Evolutionary conservation across 2,888 invertebrate species (phyloP).

Genomic region (Cryptops parisi): DNA sequence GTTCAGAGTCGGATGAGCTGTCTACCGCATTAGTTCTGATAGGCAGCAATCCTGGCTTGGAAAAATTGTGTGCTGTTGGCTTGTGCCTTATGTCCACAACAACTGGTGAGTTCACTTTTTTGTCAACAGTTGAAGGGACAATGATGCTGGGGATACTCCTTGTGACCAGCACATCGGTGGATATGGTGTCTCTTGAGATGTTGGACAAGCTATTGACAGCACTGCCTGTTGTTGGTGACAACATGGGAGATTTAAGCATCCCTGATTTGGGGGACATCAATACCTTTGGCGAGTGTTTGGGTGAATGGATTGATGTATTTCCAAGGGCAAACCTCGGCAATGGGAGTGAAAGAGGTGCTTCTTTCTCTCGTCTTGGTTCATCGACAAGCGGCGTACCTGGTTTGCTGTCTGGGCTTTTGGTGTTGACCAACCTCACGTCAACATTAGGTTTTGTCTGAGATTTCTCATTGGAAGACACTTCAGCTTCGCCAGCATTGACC

Average conservation of each 20-base stretch:
- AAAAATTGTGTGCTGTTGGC: neutral
- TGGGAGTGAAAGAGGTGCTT: constrained; percentile 63
- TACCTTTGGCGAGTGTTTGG: constrained; percentile 22
- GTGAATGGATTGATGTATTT: constrained; percentile 12
- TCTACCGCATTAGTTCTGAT: constrained; percentile 5
- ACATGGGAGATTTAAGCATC: constrained; percentile 14
- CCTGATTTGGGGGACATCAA: constrained; percentile 13
- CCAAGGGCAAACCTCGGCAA: constrained; percentile 69
- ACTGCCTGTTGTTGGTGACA: constrained; percentile 7
- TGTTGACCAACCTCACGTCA: neutral
- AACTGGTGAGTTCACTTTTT: neutral
- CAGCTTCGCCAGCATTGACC: constrained; percentile 30
- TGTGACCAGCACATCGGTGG: neutral
- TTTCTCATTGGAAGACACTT: constrained; percentile 38
- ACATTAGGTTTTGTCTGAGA: neutral
- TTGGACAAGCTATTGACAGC: neutral
- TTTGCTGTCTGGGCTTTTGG: constrained; percentile 13
- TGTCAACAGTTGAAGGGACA: neutral
- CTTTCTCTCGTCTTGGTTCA: constrained; percentile 23
- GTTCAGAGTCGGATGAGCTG: constrained; percentile 42
- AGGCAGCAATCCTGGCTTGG: neutral
- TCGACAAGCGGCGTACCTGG: constrained; percentile 13
- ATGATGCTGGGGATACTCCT: neutral
- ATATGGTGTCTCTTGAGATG: neutral
- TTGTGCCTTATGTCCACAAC: neutral